phyloP scores from a whole-genome alignment of 2,797 vertebrate genomes.

The Poliocrania exsul region DNA sequence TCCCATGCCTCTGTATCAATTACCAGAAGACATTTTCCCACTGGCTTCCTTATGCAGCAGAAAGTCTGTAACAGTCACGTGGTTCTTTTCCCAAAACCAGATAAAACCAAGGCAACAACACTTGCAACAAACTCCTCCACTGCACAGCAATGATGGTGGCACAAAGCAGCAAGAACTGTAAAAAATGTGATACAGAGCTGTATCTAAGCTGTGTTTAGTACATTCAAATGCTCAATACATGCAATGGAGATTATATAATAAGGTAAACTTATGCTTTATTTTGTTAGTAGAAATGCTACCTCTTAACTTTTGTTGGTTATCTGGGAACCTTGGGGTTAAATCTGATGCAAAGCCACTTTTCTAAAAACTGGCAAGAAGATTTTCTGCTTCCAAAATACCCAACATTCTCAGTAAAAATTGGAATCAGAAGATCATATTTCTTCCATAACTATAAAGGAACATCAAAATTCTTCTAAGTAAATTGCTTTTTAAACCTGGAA shows the following conservation, averaged over 20 bases:
- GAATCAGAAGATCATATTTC: background rate
- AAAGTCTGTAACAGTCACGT: background rate
- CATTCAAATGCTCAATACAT: background rate
- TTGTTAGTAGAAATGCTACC: background rate
- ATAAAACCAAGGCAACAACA: background rate
- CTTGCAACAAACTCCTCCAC: background rate
- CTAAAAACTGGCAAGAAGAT: background rate
- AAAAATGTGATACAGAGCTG: background rate
- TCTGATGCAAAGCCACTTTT: background rate
- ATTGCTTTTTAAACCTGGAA: background rate
- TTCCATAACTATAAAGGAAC: background rate
- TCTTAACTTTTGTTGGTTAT: background rate
- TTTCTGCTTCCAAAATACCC: background rate
- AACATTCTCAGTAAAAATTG: background rate
- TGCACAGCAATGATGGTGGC: background rate
- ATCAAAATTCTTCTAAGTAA: background rate
- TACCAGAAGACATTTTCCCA: background rate
- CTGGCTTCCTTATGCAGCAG: background rate
- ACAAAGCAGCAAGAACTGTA: background rate
- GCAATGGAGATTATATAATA: background rate
- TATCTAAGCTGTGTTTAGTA: background rate
- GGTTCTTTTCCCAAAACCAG: background rate
- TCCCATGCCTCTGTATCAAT: background rate
- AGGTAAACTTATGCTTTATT: background rate
- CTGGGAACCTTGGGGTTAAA: background rate